phyloP scores from a whole-genome alignment of 2,888 invertebrate species.

The Argyresthia goedartella region DNA sequence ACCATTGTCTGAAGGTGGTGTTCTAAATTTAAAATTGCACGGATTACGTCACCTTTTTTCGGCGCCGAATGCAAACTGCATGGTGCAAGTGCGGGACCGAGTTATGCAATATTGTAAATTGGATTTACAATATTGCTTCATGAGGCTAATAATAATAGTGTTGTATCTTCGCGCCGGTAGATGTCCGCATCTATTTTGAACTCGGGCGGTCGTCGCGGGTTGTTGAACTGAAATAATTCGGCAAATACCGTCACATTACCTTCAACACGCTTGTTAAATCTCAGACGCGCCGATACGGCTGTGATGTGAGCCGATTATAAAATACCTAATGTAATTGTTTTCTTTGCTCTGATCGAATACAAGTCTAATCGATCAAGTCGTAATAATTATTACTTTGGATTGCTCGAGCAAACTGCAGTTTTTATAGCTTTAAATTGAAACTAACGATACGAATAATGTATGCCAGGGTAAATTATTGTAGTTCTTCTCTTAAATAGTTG shows the following conservation, averaged over 20 bases:
- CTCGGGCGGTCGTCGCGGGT: slow-evolving; percentile 56
- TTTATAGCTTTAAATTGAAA: no score
- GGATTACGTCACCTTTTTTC: neutral
- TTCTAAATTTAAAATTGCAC: neutral
- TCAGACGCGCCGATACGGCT: slow-evolving; percentile 19
- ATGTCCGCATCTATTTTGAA: slow-evolving; percentile 60
- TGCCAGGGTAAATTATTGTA: no score
- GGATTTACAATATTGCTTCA: no score
- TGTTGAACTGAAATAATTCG: slow-evolving; percentile 70
- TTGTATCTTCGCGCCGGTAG: slow-evolving; percentile 29
- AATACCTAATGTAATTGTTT: slow-evolving; percentile 18
- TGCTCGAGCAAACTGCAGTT: neutral
- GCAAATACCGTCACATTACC: slow-evolving; percentile 49
- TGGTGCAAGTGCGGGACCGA: no score
- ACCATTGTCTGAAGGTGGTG: no score
- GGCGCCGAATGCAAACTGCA: no score
- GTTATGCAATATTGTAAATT: no score
- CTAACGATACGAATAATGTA: no score
- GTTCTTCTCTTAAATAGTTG: no score
- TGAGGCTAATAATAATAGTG: neutral
- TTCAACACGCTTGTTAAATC: slow-evolving; percentile 55
- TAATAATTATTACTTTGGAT: slow-evolving; percentile 25
- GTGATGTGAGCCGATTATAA: slow-evolving; percentile 31
- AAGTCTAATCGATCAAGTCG: no score
- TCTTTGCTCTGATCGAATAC: no score